Conservation (phyloP, 1,140 invertebrate species). For the Lysiphlebus fabarum region DNA sequence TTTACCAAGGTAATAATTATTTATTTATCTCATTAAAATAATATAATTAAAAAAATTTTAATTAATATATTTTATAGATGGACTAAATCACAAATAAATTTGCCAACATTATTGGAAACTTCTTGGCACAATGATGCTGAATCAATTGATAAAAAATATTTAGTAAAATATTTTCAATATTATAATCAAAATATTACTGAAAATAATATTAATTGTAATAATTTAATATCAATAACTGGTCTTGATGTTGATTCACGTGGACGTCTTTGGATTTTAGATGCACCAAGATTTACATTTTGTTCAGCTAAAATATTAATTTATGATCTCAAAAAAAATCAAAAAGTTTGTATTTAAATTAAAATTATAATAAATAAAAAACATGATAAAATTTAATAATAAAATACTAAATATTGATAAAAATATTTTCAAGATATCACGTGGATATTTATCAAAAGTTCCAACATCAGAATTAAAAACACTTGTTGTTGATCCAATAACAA, state of each 20-base stretch:
- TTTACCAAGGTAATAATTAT: slow-evolving; percentile 30
- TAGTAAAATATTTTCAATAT: too few relatives aligned
- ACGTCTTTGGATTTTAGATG: slow-evolving; percentile 37
- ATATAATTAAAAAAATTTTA: slow-evolving; percentile 4
- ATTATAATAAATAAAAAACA: too few relatives aligned
- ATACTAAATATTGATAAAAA: too few relatives aligned
- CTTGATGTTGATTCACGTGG: slow-evolving; percentile 33
- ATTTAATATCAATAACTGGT: slow-evolving; percentile 28
- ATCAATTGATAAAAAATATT: too few relatives aligned
- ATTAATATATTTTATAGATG: slow-evolving; percentile 14
- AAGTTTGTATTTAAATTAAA: slow-evolving; percentile 23
- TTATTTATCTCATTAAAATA: neutral
- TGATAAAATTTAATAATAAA: too few relatives aligned
- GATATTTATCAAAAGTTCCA: slow-evolving; percentile 23
- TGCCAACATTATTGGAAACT: slow-evolving; percentile 30
- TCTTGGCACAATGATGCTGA: slow-evolving; percentile 29
- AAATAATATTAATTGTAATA: slow-evolving; percentile 8
- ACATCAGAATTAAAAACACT: slow-evolving; percentile 27
- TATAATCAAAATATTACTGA: too few relatives aligned
- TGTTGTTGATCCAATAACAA: slow-evolving; percentile 25
- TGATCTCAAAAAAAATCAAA: slow-evolving; percentile 32
- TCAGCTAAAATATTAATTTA: slow-evolving; percentile 32
- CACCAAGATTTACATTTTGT: slow-evolving; percentile 22
- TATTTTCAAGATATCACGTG: slow-evolving; percentile 12
- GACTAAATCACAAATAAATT: slow-evolving; percentile 9